A percentile compares a stretch with the other conserved stretches of the same genome.
Conservation (phyloP, 2,113 vertebrate genomes). For the Barnardius zonarius region DNA sequence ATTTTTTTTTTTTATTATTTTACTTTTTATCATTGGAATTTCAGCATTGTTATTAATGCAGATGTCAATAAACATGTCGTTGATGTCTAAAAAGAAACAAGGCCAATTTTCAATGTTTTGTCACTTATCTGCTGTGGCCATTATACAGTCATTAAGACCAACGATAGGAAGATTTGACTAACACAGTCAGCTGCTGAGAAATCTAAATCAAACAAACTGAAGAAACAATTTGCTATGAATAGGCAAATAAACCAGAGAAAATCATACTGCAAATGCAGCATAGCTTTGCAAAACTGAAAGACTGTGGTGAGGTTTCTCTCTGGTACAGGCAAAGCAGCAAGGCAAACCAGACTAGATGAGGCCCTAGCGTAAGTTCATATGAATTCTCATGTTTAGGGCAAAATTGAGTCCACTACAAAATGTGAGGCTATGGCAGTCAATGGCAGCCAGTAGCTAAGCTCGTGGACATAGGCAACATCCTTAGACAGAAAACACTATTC, state of each 20-base stretch:
- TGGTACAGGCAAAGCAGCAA: not conserved
- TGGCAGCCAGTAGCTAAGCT: not conserved
- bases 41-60: conserved; percentile 9
- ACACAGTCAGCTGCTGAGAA: not conserved
- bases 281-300: not conserved
- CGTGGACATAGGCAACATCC: not conserved
- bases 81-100: conserved; percentile 20
- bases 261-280: not conserved
- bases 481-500: not conserved
- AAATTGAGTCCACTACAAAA: not conserved
- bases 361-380: not conserved
- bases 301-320: not conserved
- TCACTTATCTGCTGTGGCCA: not conserved
- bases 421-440: not conserved
- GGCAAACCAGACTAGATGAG: not conserved
- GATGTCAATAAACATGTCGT: conserved; percentile 28
- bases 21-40: not conserved
- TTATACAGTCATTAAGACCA: conserved; percentile 12
- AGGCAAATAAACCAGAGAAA: not conserved
- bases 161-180: conserved; percentile 1
- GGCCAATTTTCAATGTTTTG: conserved; percentile 10
- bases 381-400: not conserved
- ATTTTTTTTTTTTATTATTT: no score
- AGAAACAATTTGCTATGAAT: conserved; percentile 5
- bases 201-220: not conserved